Evolutionary conservation across 2,888 invertebrate species (phyloP).

Genomic region (Hipparchia semele): DNA sequence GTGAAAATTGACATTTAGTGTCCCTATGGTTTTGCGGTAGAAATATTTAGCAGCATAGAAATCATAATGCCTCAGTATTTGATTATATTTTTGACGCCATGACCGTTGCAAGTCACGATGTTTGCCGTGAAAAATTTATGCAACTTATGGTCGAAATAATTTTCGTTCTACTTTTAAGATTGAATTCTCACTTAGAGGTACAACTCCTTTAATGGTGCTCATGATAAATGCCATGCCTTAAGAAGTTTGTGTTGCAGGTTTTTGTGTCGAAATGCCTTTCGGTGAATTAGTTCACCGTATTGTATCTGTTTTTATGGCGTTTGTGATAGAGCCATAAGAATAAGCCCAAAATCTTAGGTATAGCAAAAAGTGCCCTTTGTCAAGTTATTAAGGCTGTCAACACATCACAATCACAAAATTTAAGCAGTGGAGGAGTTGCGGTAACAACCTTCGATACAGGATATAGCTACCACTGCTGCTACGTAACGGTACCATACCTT

Average conservation of each 20-base stretch:
- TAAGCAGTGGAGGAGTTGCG: too few species aligned
- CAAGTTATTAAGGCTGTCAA: too few species aligned
- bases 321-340: conserved; percentile 14
- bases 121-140: conserved; percentile 51
- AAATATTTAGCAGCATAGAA: too few species aligned
- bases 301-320: not conserved
- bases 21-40: too few species aligned
- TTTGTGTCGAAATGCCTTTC: conserved; percentile 10
- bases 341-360: not conserved
- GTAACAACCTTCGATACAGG: too few species aligned
- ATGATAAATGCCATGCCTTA: conserved; percentile 27
- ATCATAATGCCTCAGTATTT: too few species aligned
- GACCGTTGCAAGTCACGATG: conserved; percentile 42
- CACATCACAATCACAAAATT: too few species aligned
- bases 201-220: conserved; percentile 29
- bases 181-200: conserved; percentile 33
- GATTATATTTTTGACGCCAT: not conserved
- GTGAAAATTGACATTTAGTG: too few species aligned
- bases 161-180: conserved; percentile 53
- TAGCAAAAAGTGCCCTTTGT: too few species aligned
- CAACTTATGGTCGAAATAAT: conserved; percentile 45
- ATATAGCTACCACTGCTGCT: too few species aligned
- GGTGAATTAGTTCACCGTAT: conserved; percentile 15
- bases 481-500: too few species aligned
- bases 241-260: conserved; percentile 5